phyloP scores from a whole-genome alignment of 2,113 vertebrate species.

The Nothoprocta pentlandii region DNA sequence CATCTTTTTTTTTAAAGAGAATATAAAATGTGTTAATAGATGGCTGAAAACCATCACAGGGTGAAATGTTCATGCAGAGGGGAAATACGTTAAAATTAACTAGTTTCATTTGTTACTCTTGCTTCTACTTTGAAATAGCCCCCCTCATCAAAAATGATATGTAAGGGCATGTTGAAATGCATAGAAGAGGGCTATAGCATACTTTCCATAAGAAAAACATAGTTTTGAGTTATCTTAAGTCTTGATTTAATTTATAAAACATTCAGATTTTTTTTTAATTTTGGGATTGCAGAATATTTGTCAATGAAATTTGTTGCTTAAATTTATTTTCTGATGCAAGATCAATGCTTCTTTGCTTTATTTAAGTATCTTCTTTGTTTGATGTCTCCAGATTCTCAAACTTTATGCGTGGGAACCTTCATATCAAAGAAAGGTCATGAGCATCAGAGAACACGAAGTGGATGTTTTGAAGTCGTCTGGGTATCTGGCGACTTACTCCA shows the following conservation, averaged over 20 bases:
- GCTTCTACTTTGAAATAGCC: background rate
- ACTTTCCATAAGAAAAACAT: background rate
- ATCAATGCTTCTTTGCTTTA: background rate
- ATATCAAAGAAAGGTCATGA: slow-evolving; percentile 72
- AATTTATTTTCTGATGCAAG: background rate
- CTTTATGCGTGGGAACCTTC: slow-evolving; percentile 76
- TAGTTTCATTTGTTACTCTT: background rate
- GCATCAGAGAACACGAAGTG: slow-evolving; percentile 72
- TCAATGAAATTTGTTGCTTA: background rate
- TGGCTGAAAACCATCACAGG: background rate
- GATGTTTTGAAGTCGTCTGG: slow-evolving; percentile 71
- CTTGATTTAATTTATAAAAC: background rate
- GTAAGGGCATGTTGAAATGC: background rate
- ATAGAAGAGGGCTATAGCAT: background rate
- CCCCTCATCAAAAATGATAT: background rate
- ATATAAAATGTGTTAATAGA: background rate
- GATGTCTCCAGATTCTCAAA: slow-evolving; percentile 70
- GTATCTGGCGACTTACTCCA: slow-evolving; percentile 73
- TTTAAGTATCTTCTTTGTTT: background rate
- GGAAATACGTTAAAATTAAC: background rate
- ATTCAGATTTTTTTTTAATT: background rate
- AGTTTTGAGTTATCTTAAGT: background rate
- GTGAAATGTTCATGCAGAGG: background rate
- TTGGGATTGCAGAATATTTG: background rate
- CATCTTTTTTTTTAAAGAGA: background rate